These are phyloP conservation scores for Plemyria rubiginata DNA, from an alignment of 2,888 invertebrate genomes.

Conservation along the genomic window DNA sequence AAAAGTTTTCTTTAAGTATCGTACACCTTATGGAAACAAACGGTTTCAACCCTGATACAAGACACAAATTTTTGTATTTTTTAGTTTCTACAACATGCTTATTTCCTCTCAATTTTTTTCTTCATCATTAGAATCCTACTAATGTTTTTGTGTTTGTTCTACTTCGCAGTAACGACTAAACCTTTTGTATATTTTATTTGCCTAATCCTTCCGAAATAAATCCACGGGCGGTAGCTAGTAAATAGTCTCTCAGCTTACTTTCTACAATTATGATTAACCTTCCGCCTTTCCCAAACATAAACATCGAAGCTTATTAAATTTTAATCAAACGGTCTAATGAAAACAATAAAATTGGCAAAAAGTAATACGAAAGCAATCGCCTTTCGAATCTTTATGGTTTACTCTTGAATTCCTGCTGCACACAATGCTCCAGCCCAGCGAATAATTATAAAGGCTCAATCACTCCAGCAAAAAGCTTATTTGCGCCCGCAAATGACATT, in stretches of 20 bases:
- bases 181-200: too few species aligned
- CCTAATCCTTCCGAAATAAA: too few species aligned
- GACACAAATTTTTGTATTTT: too few species aligned
- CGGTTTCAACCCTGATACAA: too few species aligned
- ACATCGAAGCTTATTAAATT: constrained; percentile 48
- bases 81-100: too few species aligned
- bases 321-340: constrained; percentile 61
- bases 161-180: too few species aligned
- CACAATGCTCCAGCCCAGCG: constrained; percentile 28
- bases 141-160: too few species aligned
- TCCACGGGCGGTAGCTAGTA: neutral
- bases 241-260: constrained; percentile 7
- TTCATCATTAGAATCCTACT: too few species aligned
- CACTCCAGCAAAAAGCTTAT: neutral
- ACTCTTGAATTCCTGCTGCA: constrained; percentile 51
- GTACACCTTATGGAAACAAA: too few species aligned
- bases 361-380: constrained; percentile 56
- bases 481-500: too few species aligned
- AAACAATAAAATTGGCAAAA: constrained; percentile 66
- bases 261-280: constrained; percentile 37
- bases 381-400: constrained; percentile 60
- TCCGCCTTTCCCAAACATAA: constrained; percentile 41
- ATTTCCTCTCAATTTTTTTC: too few species aligned
- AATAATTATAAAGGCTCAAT: neutral
- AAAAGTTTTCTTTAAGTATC: too few species aligned